Evolutionary conservation across 2,888 invertebrate species (phyloP), one percentile per base, ranked within the genome.

Genomic region (Catotricha subobsoleta): DNA sequence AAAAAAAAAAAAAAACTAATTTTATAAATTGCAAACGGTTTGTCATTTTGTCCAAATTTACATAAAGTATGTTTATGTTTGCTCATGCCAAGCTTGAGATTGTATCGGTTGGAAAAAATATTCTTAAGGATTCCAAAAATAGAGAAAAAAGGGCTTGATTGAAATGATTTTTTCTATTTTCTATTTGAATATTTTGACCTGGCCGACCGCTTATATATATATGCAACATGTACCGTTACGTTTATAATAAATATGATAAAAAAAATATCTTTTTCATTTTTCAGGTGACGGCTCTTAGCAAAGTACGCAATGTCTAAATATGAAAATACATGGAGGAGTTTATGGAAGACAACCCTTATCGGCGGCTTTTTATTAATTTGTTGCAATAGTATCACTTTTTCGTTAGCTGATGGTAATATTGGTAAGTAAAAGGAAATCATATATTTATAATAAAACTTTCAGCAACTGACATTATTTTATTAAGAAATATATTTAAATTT

Each of bases 211-310:
- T 10, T 27, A 10, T 10, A 27, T 10, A 27, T 27, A 27, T 9
- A 27, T 10, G 27, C 27, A 27, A 27, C 10, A 27, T 9, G 27
- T 9, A 9, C 8, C 27, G 7, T 27, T 27, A 27, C 10, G 10
- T n/a, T n/a, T n/a, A 10, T 27, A 10, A 27, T 27, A 27, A 9
- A 27, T 10, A 27, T 9, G 27, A 7, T 10, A 10, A 10, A 27
- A 10, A 10, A 27, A 27, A 27, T 27, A 27, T 7, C 27, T 7
- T 9, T 27, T 27, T 27, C 27, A 27, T 27, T 7, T n/a, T n/a
- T n/a, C n/a, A 30, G 30, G 30, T 30, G 30, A 10, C 30, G 30
- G 30, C 30, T 7, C 30, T 30, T 30, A n/a, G 30, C 30, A 30
- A 15, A 30, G 30, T 30, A 30, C 15, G n/a, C n/a, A n/a, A 30